Base-by-base conservation (phyloP, 2,797 vertebrate species). In the Arremon aurantiirostris region DNA sequence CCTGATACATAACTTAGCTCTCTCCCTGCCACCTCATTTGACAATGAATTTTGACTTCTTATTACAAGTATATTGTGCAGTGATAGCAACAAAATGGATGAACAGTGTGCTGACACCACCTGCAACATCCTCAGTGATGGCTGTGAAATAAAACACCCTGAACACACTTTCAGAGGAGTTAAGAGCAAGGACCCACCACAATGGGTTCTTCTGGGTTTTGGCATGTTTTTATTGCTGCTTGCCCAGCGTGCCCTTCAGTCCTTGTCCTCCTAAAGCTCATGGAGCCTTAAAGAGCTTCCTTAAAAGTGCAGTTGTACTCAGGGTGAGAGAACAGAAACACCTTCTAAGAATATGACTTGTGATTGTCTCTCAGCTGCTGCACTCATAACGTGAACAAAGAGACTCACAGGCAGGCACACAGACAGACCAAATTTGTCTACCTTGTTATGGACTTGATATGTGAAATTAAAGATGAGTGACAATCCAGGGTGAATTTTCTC, bases 121-220 rank as follows among this genome's bases (percentile, higher is more conserved):
- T 91, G 64, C 69, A 94, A 39, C 49, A 86, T 46, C 81, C 23
- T 78, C 65, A 87, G 68, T 75, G 83, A 53, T 28, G 19, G 14
- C 56, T 95, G 32, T 34, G 87, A 96, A 97, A 96, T 78, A 65
- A 97, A 97, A 88, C 92, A 95, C 70, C 86, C 91, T 92, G 85
- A 95, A 96, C 77, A 83, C 14, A 61, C 77, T 92, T 96, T 96
- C 91, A 81, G 87, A 96, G 92, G 82, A 94, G 86, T 75, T 85
- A 41, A 94, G 95, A 91, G 41, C 34, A 86, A 93, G 82, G 84
- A 94, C 82, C 75, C 57, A 91, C 32, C 19, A 80, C 55, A 78
- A 27, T 23, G 77, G 30, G n/a, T 28, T 90, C 71, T 20, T 7
- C 46, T 11, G 35, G 11, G 70, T 82, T 95, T 92, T 76, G 56